Conservation (phyloP, 2,888 invertebrate genomes). For the Euspilapteryx auroguttella region DNA sequence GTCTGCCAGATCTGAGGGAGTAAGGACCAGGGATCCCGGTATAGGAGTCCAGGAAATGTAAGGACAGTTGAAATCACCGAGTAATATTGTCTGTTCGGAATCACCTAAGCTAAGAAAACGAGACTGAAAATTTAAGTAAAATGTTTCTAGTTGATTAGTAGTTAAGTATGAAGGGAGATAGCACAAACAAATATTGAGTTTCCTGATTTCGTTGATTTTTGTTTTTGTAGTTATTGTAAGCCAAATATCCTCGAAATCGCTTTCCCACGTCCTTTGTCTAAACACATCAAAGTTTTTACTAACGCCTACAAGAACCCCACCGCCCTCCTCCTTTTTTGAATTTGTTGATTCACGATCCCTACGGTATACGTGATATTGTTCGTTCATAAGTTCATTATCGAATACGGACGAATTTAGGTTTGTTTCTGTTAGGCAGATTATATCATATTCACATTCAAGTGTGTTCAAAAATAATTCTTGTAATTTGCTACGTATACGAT, state of each 20-base stretch:
- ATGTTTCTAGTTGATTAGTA: background rate
- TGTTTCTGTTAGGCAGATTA: background rate
- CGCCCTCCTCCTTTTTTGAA: background rate
- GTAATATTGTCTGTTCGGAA: background rate
- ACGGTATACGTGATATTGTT: background rate
- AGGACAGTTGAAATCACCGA: conserved; percentile 1
- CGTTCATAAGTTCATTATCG: background rate
- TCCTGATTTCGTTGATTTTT: no score
- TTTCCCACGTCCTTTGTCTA: background rate
- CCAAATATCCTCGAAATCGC: conserved; percentile 1
- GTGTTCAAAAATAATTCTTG: background rate
- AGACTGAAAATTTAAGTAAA: background rate
- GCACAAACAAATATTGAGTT: no score
- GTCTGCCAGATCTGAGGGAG: no score
- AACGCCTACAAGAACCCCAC: background rate
- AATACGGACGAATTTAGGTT: background rate
- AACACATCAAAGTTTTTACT: background rate
- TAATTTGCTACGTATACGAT: background rate
- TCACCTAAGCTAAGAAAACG: background rate
- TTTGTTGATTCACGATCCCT: background rate
- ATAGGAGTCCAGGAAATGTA: background rate
- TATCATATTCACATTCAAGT: background rate
- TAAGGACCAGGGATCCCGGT: background rate
- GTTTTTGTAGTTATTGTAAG: background rate
- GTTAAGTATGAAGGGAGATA: no score